These are phyloP conservation scores for Embidobia sp. DNA, from an alignment of 2,888 invertebrate species.

Conservation along the genomic window DNA sequence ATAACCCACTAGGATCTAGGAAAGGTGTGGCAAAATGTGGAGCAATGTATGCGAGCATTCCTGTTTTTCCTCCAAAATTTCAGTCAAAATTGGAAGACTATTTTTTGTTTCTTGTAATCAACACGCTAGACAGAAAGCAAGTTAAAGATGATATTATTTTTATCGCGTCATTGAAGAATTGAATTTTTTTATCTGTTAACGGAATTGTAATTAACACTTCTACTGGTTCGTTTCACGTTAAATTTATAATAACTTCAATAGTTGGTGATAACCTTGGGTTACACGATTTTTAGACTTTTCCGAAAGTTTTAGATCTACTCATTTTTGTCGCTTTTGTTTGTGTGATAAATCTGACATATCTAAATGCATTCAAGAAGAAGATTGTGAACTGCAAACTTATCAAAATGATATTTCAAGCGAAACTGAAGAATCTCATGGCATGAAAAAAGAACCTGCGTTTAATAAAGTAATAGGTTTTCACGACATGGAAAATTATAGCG, in stretches of 20 bases:
- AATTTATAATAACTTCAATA: slow-evolving; percentile 57
- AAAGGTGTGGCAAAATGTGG: slow-evolving; percentile 56
- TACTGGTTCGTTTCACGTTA: slow-evolving; percentile 13
- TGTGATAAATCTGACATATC: slow-evolving; percentile 34
- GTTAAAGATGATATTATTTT: slow-evolving; percentile 51
- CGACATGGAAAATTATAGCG: slow-evolving; percentile 20
- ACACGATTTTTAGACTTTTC: slow-evolving; percentile 59
- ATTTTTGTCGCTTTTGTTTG: slow-evolving; percentile 65
- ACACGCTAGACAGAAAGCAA: slow-evolving; percentile 26
- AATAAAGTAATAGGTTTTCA: slow-evolving; percentile 36
- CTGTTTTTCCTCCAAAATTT: slow-evolving; percentile 41
- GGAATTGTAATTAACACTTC: slow-evolving; percentile 1
- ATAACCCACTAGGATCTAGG: slow-evolving; percentile 61
- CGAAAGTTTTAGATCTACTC: slow-evolving; percentile 57
- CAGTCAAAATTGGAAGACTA: slow-evolving; percentile 59
- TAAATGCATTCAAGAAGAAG: slow-evolving; percentile 39
- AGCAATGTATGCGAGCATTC: slow-evolving; percentile 40
- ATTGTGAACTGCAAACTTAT: slow-evolving; percentile 13
- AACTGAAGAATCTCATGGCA: neutral
- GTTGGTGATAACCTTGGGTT: slow-evolving; percentile 66
- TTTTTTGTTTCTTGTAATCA: slow-evolving; percentile 54
- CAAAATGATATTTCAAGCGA: neutral
- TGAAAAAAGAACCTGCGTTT: slow-evolving; percentile 35
- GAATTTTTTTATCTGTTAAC: slow-evolving; percentile 28
- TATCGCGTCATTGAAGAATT: slow-evolving; percentile 58